Percentiles rank a stretch among this genome's conserved stretches.
phyloP scores from a whole-genome alignment of 1,140 invertebrate genomes.

The Drosophila quadrilineata region DNA sequence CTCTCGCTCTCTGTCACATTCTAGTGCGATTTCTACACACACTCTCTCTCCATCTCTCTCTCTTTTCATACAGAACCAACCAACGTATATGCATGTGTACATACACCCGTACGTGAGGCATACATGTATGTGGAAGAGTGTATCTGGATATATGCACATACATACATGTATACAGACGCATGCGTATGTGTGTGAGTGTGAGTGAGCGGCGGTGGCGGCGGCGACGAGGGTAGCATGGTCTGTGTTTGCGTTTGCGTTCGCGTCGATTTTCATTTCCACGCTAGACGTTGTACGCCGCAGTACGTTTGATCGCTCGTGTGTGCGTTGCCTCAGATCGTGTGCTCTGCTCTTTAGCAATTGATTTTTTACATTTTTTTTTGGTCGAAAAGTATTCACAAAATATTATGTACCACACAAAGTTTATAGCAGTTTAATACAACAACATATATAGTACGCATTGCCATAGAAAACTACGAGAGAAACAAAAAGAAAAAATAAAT shows the following conservation, averaged over 20 bases:
- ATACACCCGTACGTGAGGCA: neutral
- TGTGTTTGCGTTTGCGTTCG: slow-evolving; percentile 29
- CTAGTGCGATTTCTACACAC: neutral
- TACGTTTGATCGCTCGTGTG: slow-evolving; percentile 54
- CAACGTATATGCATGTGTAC: slow-evolving; percentile 2
- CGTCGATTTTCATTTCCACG: slow-evolving; percentile 48
- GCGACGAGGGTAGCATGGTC: slow-evolving; percentile 24
- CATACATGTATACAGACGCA: neutral
- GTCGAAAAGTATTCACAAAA: too few species aligned
- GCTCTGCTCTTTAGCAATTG: slow-evolving; percentile 59
- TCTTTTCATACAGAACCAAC: neutral
- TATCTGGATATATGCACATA: too few species aligned
- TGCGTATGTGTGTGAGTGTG: neutral
- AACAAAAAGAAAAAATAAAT: slow-evolving; percentile 14
- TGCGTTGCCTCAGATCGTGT: slow-evolving; percentile 62
- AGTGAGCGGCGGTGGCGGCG: too few species aligned
- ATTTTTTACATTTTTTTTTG: slow-evolving; percentile 66
- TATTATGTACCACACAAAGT: too few species aligned
- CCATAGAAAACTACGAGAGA: slow-evolving; percentile 35
- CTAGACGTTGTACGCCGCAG: slow-evolving; percentile 57
- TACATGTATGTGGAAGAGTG: too few species aligned
- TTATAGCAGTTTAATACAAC: slow-evolving; percentile 49
- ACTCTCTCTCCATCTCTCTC: neutral
- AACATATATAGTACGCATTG: slow-evolving; percentile 24
- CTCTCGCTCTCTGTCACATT: neutral